Evolutionary conservation across 2,888 invertebrate species (phyloP).

Genomic region (Encarsia formosa): DNA sequence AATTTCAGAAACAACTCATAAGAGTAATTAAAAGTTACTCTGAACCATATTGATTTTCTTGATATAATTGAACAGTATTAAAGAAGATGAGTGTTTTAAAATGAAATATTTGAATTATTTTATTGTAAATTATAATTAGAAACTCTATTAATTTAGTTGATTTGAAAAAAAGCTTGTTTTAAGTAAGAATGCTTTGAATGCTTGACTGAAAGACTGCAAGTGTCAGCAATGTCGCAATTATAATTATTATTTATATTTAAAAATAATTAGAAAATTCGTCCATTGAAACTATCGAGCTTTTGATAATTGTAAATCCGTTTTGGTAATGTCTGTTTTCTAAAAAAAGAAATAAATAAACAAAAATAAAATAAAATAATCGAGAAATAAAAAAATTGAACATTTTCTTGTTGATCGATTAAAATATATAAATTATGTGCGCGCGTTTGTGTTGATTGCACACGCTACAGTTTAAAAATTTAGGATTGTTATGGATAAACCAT

Average conservation of each 20-base stretch:
- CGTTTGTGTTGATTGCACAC: constrained; percentile 17
- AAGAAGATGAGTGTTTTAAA: background rate
- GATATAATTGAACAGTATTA: background rate
- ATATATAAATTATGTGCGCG: constrained; percentile 16
- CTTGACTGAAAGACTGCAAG: constrained; percentile 12
- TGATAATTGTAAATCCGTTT: constrained; percentile 33
- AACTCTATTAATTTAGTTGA: constrained; percentile 10
- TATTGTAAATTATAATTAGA: background rate
- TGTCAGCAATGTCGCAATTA: constrained; percentile 9
- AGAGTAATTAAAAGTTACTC: background rate
- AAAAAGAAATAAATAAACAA: background rate
- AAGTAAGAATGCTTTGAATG: constrained; percentile 16
- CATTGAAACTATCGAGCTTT: constrained; percentile 48
- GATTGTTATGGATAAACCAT: constrained; percentile 2
- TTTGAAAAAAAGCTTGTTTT: background rate
- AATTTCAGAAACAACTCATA: background rate
- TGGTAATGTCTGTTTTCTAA: constrained; percentile 12
- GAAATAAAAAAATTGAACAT: background rate
- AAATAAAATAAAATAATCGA: background rate
- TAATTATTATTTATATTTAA: constrained; percentile 17
- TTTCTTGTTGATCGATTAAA: constrained; percentile 5
- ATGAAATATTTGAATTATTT: background rate
- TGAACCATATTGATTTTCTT: background rate
- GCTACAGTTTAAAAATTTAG: constrained; percentile 7
- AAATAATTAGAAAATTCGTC: constrained; percentile 40